Percentiles rank a stretch among this genome's conserved stretches.
Evolutionary conservation across 2,888 invertebrate species (phyloP).

Genomic region (Keiferia lycopersicella): DNA sequence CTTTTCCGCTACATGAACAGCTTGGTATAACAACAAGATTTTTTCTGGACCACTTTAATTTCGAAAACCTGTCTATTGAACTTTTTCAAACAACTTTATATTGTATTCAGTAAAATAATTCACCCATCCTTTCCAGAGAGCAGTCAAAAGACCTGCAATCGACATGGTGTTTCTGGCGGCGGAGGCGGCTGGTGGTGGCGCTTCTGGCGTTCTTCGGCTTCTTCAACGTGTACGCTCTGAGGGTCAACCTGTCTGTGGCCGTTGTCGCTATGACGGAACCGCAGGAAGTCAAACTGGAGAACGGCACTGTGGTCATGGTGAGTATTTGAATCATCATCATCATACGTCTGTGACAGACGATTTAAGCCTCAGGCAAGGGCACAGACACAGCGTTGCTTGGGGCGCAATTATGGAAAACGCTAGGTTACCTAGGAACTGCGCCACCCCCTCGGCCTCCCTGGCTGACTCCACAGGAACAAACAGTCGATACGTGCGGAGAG

Average conservation of each 20-base stretch:
- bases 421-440: too few species aligned
- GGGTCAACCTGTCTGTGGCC: constrained; percentile 95
- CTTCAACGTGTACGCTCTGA: constrained; percentile 90
- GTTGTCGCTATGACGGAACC: constrained; percentile 96
- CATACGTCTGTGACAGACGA: too few species aligned
- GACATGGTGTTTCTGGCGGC: constrained; percentile 88
- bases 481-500: too few species aligned
- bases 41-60: too few species aligned
- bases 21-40: too few species aligned
- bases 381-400: too few species aligned
- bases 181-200: constrained; percentile 87
- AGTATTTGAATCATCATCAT: constrained; percentile 58
- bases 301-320: constrained; percentile 83
- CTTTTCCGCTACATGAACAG: too few species aligned
- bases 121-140: constrained; percentile 53
- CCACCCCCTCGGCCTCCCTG: too few species aligned
- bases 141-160: constrained; percentile 55
- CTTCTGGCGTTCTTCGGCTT: constrained; percentile 91
- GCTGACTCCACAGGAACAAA: too few species aligned
- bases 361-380: too few species aligned
- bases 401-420: too few species aligned
- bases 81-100: neutral
- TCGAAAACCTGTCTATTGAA: too few species aligned
- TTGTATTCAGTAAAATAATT: neutral
- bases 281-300: constrained; percentile 79